phyloP scores from a whole-genome alignment of 2,888 invertebrate genomes.

The Sinentomon sp. region DNA sequence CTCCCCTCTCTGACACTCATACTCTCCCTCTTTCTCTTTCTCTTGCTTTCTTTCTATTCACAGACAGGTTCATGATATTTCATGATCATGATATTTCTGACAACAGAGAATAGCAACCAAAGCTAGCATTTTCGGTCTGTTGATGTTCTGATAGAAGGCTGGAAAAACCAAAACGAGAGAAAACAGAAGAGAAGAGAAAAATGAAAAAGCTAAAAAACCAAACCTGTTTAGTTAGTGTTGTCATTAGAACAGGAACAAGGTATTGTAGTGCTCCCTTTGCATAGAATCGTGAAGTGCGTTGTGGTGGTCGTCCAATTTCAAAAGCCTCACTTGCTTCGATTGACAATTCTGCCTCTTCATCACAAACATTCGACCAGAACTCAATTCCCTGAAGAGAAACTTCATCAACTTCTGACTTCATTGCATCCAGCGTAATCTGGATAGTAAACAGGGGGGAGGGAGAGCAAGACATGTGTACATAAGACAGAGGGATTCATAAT shows the following conservation, averaged over 20 bases:
- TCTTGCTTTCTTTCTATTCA: too few species aligned
- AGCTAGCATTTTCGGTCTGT: too few species aligned
- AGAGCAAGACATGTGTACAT: conserved; percentile 75
- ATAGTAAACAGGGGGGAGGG: background rate
- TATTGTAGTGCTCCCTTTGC: conserved; percentile 93
- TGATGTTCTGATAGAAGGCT: too few species aligned
- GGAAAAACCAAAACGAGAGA: conserved; percentile 1
- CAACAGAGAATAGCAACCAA: too few species aligned
- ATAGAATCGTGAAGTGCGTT: conserved; percentile 75
- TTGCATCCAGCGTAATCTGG: conserved; percentile 82
- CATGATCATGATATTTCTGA: too few species aligned
- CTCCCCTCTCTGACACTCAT: too few species aligned
- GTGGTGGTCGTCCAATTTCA: conserved; percentile 80
- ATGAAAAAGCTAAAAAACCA: conserved; percentile 3
- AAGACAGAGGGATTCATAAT: conserved; percentile 93
- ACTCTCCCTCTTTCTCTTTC: too few species aligned
- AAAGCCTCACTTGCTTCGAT: conserved; percentile 82
- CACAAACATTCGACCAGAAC: conserved; percentile 99
- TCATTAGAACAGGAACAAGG: conserved; percentile 75
- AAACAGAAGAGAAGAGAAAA: conserved; percentile 6
- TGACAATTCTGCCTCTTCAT: conserved; percentile 88
- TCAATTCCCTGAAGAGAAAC: conserved; percentile 95
- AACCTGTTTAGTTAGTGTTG: conserved; percentile 71
- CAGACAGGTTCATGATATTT: too few species aligned
- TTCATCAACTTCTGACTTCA: conserved; percentile 88